Evolutionary conservation across 2,797 vertebrate species (phyloP), one percentile per base, ranked within the genome.

Genomic region (Propithecus deckenii): DNA sequence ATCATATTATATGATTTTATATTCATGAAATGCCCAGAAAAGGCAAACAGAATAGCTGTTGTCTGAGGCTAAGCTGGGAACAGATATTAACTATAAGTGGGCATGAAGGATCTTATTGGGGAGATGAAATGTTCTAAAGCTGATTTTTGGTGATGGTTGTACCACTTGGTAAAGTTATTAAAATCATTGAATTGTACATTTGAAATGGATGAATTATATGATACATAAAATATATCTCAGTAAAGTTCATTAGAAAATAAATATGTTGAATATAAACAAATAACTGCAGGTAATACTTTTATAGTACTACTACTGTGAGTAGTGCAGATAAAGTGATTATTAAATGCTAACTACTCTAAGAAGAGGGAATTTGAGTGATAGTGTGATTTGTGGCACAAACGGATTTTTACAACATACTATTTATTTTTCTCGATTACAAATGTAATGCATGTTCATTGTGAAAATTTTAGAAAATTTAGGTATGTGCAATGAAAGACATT

Each of bases 391-490:
- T 92, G 59, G 30, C 7, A 52, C 18, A 91, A 87, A 78, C 28
- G n/a, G 12, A 65, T 15, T 41, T 41, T 86, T 65, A 71, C 59
- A 90, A n/a, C 18, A 84, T 57, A 17, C 17, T 90, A 2, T 38
- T 75, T 72, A 52, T 80, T 94, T 97, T 83, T 84, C 65, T 91
- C 59, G 8, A 85, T 55, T 69, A 61, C n/a, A 92, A 59, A 50
- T 46, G 14, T 65, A 78, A 79, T 71, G 59, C 15, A 80, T 59
- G 6, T 75, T 80, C 43, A 78, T n/a, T 76, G 52, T 86, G 57
- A 89, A 80, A 61, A 69, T 84, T 83, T 89, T 90, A 79, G 89
- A 90, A 69, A 86, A 57, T 55, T 75, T 52, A 90, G 50, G 72
- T n/a, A 52, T 89, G 1, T 38, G 76, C 2, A 25, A 55, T 76